Base-by-base conservation (phyloP, 2,113 vertebrate genomes). In the Rhynchomys soricoides region DNA sequence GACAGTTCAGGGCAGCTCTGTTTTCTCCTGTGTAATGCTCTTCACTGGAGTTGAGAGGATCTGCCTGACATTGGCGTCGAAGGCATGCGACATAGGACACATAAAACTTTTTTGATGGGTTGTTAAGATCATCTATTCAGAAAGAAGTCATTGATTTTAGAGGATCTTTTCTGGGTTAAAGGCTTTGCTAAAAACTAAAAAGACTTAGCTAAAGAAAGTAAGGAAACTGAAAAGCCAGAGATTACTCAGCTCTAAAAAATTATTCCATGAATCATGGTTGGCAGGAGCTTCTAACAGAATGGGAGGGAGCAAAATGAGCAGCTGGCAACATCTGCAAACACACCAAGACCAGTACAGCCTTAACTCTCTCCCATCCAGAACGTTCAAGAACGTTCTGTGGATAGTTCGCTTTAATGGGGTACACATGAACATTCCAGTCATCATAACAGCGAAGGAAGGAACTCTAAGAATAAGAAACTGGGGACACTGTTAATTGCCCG, bases 181-280 rank as follows among this genome's bases (percentile, higher is more conserved):
- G 90, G 97, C 95, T 87, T 92, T 93, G 95, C 97, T 96, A 97
- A 98, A 98, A 98, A 98, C 95, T 83, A 95, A 97, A 98, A 85
- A 96, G 89, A 97, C 97, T 98, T 93, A 96, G 90, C 96, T 95
- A 95, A 95, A 88, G 85, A 97, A 98, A 98, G 96, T 91, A 96
- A 97, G 95, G 95, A 98, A 98, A 98, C 97, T 98, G 94, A 96
- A 98, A 98, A 98, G 98, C 97, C 98, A 98, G 98, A 98, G 97
- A 98, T 99, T 99, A 98, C 98, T 98, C 98, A 99, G 98, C 88
- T 97, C 98, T 95, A 98, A 99, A 98, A 98, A 98, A 98, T 98
- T 97, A 98, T 98, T 99, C 98, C 98, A 98, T 99, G 98, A 99
- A 98, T 99, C 99, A 99, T 45, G 50, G 97, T 96, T 99, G 98